Conservation (phyloP, 2,888 invertebrate genomes). For the Diaphora mendica region DNA sequence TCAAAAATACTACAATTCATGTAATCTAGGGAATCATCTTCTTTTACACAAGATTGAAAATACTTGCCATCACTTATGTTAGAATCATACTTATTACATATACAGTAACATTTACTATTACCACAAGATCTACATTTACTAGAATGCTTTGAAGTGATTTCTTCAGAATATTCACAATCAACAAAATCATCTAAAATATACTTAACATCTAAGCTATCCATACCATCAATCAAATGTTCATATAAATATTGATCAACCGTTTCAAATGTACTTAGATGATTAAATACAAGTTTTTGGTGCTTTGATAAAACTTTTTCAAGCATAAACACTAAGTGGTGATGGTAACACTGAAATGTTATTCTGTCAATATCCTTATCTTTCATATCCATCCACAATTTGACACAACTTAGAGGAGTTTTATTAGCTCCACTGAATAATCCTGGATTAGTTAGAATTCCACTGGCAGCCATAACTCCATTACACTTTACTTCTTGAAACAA, state of each 20-base stretch:
- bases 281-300: conserved; percentile 91
- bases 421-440: conserved; percentile 92
- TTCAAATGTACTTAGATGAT: conserved; percentile 89
- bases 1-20: conserved; percentile 80
- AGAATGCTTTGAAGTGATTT: conserved; percentile 76
- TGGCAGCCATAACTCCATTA: conserved; percentile 96
- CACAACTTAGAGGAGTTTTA: conserved; percentile 90
- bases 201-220: conserved; percentile 46
- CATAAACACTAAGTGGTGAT: conserved; percentile 99
- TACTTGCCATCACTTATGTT: conserved; percentile 68
- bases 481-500: conserved; percentile 90
- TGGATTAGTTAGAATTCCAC: conserved; percentile 96
- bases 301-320: conserved; percentile 92
- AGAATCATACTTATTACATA: conserved; percentile 71
- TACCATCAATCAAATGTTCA: conserved; percentile 81
- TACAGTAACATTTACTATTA: conserved; percentile 74
- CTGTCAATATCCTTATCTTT: conserved; percentile 87
- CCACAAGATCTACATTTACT: conserved; percentile 77
- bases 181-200: conserved; percentile 68
- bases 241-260: conserved; percentile 90
- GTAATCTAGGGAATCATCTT: conserved; percentile 71
- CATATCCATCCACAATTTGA: conserved; percentile 93
- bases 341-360: conserved; percentile 94
- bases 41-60: conserved; percentile 71
- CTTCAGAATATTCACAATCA: conserved; percentile 72